A percentile compares a stretch with the other conserved stretches of the same genome.
These are phyloP conservation scores for Aramus guarauna DNA, from an alignment of 2,113 vertebrate genomes.

Conservation along the genomic window DNA sequence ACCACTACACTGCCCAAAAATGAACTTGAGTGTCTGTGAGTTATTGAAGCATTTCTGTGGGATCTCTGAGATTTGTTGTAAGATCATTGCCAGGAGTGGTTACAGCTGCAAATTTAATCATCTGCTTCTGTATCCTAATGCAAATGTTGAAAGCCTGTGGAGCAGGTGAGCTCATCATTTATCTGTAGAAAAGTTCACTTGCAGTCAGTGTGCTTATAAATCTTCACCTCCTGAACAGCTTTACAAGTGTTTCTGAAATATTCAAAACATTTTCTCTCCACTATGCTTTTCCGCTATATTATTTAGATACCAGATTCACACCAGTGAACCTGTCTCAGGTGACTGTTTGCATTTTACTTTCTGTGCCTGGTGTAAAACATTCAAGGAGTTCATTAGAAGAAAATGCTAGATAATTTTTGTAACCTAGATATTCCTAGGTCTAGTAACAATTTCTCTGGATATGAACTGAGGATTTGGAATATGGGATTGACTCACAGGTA, in stretches of 20 bases:
- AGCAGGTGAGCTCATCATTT: conserved; percentile 55
- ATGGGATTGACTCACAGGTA: not conserved
- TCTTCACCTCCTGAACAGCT: conserved; percentile 20
- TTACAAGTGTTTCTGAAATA: conserved; percentile 47
- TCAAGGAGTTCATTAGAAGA: not conserved
- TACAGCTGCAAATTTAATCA: conserved; percentile 25
- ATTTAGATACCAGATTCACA: not conserved
- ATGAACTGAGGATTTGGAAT: not conserved
- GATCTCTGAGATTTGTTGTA: not conserved
- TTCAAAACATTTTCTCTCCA: conserved; percentile 18
- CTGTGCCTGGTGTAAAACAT: not conserved
- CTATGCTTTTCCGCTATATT: not conserved
- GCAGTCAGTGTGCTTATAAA: conserved; percentile 25
- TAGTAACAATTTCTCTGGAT: not conserved
- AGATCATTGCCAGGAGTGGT: conserved; percentile 4
- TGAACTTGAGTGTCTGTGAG: not conserved
- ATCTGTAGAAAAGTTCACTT: conserved; percentile 53
- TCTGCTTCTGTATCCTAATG: conserved; percentile 32
- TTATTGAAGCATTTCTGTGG: not conserved
- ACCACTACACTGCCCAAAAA: not conserved
- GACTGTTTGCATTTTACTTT: not conserved
- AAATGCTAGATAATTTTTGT: not conserved
- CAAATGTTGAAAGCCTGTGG: conserved; percentile 38
- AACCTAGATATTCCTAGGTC: not conserved
- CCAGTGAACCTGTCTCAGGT: not conserved